Conservation (phyloP, 2,113 vertebrate species). For the Todiramphus saurophagus region DNA sequence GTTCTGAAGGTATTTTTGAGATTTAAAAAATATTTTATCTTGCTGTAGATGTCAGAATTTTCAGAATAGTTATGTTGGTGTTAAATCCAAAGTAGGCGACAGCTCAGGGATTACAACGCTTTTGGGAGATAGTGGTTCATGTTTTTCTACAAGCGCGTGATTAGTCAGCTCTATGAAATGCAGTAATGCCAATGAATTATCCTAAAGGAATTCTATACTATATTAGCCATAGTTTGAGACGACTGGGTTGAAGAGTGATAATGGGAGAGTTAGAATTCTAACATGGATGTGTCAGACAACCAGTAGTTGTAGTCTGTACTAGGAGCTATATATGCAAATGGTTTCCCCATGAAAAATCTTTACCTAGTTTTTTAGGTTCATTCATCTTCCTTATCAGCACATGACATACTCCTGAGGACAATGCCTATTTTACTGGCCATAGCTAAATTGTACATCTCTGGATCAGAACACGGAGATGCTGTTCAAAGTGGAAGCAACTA, state of each 20-base stretch:
- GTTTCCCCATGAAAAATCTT: background rate
- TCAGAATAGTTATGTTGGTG: background rate
- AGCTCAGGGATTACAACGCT: background rate
- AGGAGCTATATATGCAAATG: background rate
- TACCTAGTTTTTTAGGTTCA: background rate
- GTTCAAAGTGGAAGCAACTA: background rate
- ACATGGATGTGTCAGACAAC: background rate
- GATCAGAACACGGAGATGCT: background rate
- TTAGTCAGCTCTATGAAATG: background rate
- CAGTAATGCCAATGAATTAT: background rate
- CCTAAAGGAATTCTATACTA: background rate
- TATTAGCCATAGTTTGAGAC: background rate
- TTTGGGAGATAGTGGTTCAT: background rate
- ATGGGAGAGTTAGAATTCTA: background rate
- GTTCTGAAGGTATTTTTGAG: background rate
- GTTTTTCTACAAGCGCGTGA: background rate
- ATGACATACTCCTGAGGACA: background rate
- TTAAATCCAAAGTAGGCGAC: background rate
- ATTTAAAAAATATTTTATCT: background rate
- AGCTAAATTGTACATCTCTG: background rate
- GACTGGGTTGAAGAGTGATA: background rate
- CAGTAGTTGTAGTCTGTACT: background rate
- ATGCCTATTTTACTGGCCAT: background rate
- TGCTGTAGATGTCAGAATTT: background rate
- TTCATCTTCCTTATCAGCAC: background rate